phyloP scores from a whole-genome alignment of 2,113 vertebrate genomes.

The Brachyistius frenatus region DNA sequence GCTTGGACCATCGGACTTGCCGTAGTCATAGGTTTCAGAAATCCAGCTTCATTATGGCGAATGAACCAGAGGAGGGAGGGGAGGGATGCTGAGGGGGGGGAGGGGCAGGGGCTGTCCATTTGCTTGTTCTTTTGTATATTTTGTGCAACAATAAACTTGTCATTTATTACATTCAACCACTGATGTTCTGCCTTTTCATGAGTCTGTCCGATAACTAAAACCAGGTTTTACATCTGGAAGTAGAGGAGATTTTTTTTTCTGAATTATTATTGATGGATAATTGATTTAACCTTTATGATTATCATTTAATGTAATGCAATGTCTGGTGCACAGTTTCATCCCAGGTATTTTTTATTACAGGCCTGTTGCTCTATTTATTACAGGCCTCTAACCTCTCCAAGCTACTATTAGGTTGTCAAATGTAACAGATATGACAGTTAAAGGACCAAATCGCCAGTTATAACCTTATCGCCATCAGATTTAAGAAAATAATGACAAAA shows the following conservation, averaged over 20 bases:
- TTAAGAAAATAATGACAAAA: too few species aligned
- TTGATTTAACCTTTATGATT: not conserved
- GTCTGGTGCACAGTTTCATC: not conserved
- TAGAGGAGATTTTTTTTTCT: not conserved
- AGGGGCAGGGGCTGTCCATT: conserved; percentile 81
- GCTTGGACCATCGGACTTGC: conserved; percentile 84
- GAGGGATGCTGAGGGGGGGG: conserved; percentile 22
- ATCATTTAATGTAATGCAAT: too few species aligned
- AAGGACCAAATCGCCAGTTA: too few species aligned
- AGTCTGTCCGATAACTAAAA: too few species aligned
- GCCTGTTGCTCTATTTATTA: not conserved
- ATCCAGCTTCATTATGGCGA: conserved; percentile 82
- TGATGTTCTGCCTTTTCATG: conserved; percentile 5
- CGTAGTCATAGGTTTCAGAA: conserved; percentile 84
- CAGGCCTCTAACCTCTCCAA: not conserved
- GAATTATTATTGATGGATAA: not conserved
- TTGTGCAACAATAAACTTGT: conserved; percentile 92
- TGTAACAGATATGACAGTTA: too few species aligned
- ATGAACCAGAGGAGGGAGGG: conserved; percentile 73
- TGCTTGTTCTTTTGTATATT: conserved; percentile 94
- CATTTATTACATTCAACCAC: conserved; percentile 85
- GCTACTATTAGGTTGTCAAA: not conserved
- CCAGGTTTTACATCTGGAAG: too few species aligned
- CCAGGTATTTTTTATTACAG: not conserved
- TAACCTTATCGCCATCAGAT: too few species aligned